Base-by-base conservation (phyloP, 1,140 invertebrate genomes). In the Zaprionus davidi region DNA sequence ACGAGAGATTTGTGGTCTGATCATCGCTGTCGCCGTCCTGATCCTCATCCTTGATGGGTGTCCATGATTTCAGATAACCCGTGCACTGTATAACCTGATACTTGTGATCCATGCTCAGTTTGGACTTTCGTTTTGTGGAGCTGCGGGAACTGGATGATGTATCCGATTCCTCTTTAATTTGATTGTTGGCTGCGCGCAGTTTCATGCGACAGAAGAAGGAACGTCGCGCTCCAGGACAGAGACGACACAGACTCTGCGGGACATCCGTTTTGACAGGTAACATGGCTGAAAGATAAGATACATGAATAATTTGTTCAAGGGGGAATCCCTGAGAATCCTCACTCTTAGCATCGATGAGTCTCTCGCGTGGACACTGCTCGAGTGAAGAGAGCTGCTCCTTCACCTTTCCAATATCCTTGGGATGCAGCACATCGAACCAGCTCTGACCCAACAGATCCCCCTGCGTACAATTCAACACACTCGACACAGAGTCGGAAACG, bases 201-300 rank as follows among this genome's bases (percentile, higher is more conserved):
- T 98, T 98, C 96, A 99, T 98, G 28, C 97, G 95, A 92, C 98
- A 99, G 92, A 98, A 98, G 91, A 99, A 99, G 0, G 97, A 98
- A 26, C 98, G 94, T 22, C 98, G 93, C 1, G 97, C 97, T 3
- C 98, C 98, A 1, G 97, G 97, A 93, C 97, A 97, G 3, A 98
- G 93, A 56, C 96, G 93, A 1, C 96, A 95, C 1, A 95, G 94
- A 41, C 96, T 96, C 70, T 96, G 95, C 1, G 96, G 96, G 17
- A 97, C 93, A 86, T 98, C 97, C 1, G 97, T 96, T 93, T 98
- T 98, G 9, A 98, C 96, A 15, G 98, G 97, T 78, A 98, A 93
- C 96, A 98, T 98, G 9, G 97, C 97, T 98, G 82, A 9, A 90
- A 81, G 24, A 11, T 1, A 28, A 20, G 5, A 5, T 15, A 12